These are phyloP conservation scores for Heteractis magnifica DNA, from an alignment of 92 coral and sea anemone species.

Conservation along the genomic window DNA sequence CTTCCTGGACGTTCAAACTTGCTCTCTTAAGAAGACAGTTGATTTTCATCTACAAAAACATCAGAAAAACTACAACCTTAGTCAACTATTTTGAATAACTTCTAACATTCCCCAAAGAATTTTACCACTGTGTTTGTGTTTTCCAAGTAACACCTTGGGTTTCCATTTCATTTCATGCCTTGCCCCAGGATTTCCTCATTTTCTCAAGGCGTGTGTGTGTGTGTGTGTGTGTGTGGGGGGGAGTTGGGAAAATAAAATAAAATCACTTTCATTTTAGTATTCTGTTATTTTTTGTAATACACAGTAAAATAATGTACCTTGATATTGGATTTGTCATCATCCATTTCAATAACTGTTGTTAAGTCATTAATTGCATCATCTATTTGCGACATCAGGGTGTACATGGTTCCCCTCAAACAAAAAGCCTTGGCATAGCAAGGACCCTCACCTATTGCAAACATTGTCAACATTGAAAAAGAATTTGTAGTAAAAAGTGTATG, in stretches of 20 bases:
- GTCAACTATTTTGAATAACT: not conserved
- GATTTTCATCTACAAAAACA: constrained; percentile 65
- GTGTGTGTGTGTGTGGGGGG: too few relatives aligned
- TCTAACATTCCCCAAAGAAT: too few relatives aligned
- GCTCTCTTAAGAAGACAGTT: constrained; percentile 91
- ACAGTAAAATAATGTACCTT: constrained; percentile 50
- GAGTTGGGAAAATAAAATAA: too few relatives aligned
- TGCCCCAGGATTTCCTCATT: too few relatives aligned
- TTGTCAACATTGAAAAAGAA: not conserved
- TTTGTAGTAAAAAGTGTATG: too few relatives aligned
- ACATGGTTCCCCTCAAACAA: constrained; percentile 87
- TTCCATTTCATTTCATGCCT: too few relatives aligned
- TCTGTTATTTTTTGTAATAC: too few relatives aligned
- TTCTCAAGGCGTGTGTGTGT: too few relatives aligned
- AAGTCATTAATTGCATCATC: constrained; percentile 77
- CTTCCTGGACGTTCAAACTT: constrained; percentile 70
- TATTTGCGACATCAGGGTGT: constrained; percentile 77
- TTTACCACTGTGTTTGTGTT: too few relatives aligned
- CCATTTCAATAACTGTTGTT: constrained; percentile 74
- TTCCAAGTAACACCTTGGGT: too few relatives aligned
- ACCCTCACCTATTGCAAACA: constrained; percentile 57
- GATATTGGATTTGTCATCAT: constrained; percentile 54
- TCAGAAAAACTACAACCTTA: not conserved
- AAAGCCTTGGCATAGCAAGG: constrained; percentile 79
- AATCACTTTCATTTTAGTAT: too few relatives aligned